Evolutionary conservation across 2,113 vertebrate species (phyloP).

Genomic region (Lipotes vexillifer): DNA sequence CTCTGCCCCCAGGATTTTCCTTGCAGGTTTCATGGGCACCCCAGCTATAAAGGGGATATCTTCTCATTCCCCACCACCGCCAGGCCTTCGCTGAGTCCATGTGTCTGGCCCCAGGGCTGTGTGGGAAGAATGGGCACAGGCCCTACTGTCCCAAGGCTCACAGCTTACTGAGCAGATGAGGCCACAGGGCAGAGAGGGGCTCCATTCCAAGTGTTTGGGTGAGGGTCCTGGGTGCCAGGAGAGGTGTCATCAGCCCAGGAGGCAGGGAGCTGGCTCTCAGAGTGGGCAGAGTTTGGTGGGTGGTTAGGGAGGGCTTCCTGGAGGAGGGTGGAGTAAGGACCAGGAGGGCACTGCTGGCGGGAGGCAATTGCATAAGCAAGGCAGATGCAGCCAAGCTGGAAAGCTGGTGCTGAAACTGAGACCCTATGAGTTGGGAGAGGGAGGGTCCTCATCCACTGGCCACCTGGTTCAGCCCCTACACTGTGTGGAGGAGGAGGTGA

Average conservation of each 20-base stretch:
- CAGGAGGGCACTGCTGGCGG: not conserved
- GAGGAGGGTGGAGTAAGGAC: not conserved
- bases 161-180: not conserved
- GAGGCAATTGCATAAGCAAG: not conserved
- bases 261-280: not conserved
- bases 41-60: not conserved
- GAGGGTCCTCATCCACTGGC: not conserved
- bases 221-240: not conserved
- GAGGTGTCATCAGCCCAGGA: not conserved
- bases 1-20: not conserved
- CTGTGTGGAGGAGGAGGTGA: not conserved
- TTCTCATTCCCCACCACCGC: too few species aligned
- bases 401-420: not conserved
- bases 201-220: not conserved
- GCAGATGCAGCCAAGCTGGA: not conserved
- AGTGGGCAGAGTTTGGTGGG: not conserved
- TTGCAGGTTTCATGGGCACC: not conserved
- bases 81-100: not conserved
- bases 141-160: not conserved
- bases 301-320: not conserved
- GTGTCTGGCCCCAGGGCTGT: not conserved
- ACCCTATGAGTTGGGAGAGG: not conserved
- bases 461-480: not conserved
- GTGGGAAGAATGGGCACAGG: not conserved
- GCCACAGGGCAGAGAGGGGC: not conserved